These are phyloP conservation scores for Patella pellucida DNA, from an alignment of 2,888 invertebrate species.

Conservation along the genomic window DNA sequence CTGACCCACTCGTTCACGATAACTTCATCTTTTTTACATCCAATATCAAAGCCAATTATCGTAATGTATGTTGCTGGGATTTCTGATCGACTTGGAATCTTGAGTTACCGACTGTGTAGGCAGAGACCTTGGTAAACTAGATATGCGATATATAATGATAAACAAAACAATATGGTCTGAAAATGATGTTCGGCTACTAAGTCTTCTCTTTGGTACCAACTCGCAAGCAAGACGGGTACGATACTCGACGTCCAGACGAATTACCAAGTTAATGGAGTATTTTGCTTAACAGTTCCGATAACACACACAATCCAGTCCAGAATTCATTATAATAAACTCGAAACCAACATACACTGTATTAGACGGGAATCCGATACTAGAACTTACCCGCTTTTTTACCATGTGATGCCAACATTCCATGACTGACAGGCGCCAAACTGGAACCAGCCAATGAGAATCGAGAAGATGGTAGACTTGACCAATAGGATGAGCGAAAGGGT, in stretches of 20 bases:
- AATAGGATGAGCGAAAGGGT: neutral
- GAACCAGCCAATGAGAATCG: neutral
- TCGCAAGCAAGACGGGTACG: too few species aligned
- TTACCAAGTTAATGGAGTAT: too few species aligned
- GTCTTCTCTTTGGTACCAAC: too few species aligned
- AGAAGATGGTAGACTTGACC: neutral
- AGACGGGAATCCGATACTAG: neutral
- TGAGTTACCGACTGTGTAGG: too few species aligned
- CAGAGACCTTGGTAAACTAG: too few species aligned
- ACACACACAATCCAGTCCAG: slow-evolving; percentile 4
- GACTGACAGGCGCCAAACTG: slow-evolving; percentile 4
- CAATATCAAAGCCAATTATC: slow-evolving; percentile 3
- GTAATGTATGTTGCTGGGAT: neutral
- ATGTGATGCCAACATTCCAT: neutral
- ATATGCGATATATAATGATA: too few species aligned
- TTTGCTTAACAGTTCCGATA: neutral
- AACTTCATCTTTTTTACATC: slow-evolving; percentile 3
- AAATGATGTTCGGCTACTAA: too few species aligned
- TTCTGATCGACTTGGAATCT: too few species aligned
- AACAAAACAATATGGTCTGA: too few species aligned
- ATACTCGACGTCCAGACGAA: too few species aligned
- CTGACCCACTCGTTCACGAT: neutral
- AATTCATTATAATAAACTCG: neutral
- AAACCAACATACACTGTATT: neutral
- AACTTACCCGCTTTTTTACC: neutral